Evolutionary conservation across 2,797 vertebrate genomes (phyloP), one percentile per base, ranked within the genome.

Genomic region (Columba guinea): DNA sequence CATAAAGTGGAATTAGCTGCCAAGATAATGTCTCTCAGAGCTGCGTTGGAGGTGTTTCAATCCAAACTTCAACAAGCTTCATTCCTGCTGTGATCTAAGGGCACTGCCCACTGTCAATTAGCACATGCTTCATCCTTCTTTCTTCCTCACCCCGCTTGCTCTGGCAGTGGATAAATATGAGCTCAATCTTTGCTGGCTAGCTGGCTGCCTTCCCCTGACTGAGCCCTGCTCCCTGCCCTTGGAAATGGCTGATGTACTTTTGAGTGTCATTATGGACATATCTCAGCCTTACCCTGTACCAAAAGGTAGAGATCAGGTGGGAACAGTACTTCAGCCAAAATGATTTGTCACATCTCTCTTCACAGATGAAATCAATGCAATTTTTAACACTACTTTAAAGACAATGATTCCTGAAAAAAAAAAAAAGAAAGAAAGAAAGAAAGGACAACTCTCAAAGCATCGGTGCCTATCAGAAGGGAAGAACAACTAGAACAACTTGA

Each of bases 1-100:
- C 52, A 65, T 34, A 48, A 76, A 93, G 59, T 27, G 27, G 35
- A 79, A 91, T 77, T 86, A 80, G 52, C 28, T 90, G 84, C 41
- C 55, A 74, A 69, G 55, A 48, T 51, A 81, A 75, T 2, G 20
- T 56, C 56, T 62, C 44, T 70, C 48, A 73, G 64, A 94, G 35
- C 18, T 28, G 34, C 79, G n/a, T 0, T 69, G 52, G 51, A 86
- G n/a, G 21, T 73, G 26, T 70, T 93, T 81, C 65, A 51, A 46
- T 37, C 30, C 48, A 27, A 69, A 69, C 30, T 86, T 55, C 48
- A 81, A 81, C 35, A 78, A 58, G 17, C 32, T 84, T 82, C 63
- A 30, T 5, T 27, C 67, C 18, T 59, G 55, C 58, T 69, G 30
- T 56, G 83, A 91, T 55, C 52, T 4, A 34, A 3, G 11, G 49